Base-by-base conservation (phyloP, 1,140 invertebrate species). In the Uloborus diversus region DNA sequence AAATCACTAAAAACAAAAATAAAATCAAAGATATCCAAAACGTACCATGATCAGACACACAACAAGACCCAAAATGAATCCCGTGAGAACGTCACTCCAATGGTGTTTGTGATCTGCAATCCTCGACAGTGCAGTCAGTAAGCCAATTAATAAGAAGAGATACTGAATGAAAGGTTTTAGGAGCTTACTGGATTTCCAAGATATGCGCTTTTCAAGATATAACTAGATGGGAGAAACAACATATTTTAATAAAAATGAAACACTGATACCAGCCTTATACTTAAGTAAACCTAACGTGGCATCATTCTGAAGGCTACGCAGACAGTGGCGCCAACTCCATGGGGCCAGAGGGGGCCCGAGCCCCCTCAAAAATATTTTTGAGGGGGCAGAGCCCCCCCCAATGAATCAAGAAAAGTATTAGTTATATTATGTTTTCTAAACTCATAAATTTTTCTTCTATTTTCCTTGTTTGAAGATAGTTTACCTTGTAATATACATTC, bases 151-250 rank as follows among this genome's bases (percentile, higher is more conserved):
- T 0, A 82, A 7, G 1, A 81, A 13, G 4, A 80, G 32, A 17
- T 57, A 32, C 30, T 83, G 82, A 14, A 80, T 3, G 0, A 76
- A 37, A 27, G 68, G 47, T 69, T 90, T 91, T 7, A 95, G 84
- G 28, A 96, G 86, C 84, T 91, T 92, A 65, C 92, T 93, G 11
- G 69, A 37, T 90, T 90, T 56, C 89, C 89, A 92, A 90, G 92
- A 23, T 88, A 92, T 90, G 68, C 93, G 89, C 47, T 91, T 88
- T 84, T 97, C 94, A 9, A 97, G 85, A 84, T 96, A 97, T 32
- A 96, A 88, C 95, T 96, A 51, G n/a, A 76, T 27, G 14, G 7
- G 56, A 70, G n/a, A n/a, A 71, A 20, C 1, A 23, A 4, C 13
- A 3, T 30, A 33, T n/a, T 57, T 3, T 3, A n/a, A 11, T 57